Base-by-base conservation (phyloP, 2,113 vertebrate species). In the Phylloscopus trochilus region DNA sequence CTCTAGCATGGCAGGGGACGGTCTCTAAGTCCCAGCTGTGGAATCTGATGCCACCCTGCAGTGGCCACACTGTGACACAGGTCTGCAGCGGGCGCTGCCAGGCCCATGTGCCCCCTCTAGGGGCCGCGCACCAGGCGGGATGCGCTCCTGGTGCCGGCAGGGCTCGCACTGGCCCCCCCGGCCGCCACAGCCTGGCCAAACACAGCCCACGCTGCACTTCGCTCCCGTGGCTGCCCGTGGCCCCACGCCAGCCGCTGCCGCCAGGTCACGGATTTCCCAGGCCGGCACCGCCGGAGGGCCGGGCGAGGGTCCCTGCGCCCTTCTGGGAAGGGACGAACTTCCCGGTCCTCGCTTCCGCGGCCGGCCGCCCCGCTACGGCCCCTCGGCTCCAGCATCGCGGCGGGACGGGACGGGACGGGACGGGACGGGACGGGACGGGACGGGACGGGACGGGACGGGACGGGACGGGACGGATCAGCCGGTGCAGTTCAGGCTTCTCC, bases 221-320 rank as follows among this genome's bases (percentile, higher is more conserved):
- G 24, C 86, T 80, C 70, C 85, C 86, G 58, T 67, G 88, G 82
- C 8, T 28, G 56, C 53, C 68, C 6, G 27, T 93, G 96, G 94
- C 89, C 83, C 63, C 11, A 3, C 1, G 83, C 94, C 96, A 94
- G 89, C 70, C 49, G 2, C 91, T 68, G 94, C 70, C 13, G 13
- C 86, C 83, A 85, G 94, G 94, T 94, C 93, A 95, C 31, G 63
- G 72, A 44, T 95, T 94, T 94, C 96, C 93, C 94, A 95, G 91
- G 89, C 91, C 47, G 17, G 69, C 84, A 87, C 64, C 59, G 28
- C 55, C 23, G 10, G 58, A 51, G 83, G 52, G 33, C 69, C 90
- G 35, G 56, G 33, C 3, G 27, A 82, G 75, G 58, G 75, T 88
- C 75, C 70, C 62, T 14, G 33, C 2, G 33, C 62, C 52, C 39